Conservation (phyloP, 2,113 vertebrate genomes). For the Podiceps cristatus region DNA sequence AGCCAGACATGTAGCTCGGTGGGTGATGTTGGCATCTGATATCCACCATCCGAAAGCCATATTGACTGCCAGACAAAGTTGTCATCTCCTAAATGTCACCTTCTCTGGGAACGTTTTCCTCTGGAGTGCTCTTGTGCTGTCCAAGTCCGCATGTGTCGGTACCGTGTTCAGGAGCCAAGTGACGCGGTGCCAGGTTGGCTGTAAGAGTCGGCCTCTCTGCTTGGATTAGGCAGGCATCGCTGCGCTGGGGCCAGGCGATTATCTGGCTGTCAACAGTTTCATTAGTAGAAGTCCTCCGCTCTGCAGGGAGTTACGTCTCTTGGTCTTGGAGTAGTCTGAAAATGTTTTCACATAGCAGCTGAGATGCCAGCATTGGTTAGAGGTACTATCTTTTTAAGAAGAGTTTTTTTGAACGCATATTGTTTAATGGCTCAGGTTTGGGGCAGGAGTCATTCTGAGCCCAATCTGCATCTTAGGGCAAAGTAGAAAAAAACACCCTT, state of each 20-base stretch:
- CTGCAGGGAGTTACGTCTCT: accelerated
- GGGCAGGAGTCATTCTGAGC: background rate
- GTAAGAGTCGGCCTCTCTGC: background rate
- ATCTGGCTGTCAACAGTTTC: background rate
- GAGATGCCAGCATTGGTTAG: background rate
- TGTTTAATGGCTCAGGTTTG: background rate
- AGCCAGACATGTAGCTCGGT: background rate
- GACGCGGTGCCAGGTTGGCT: background rate
- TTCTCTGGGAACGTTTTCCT: background rate
- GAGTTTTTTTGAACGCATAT: background rate
- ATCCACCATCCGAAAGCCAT: background rate
- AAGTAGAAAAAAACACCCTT: background rate
- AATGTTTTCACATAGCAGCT: background rate
- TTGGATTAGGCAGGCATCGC: background rate
- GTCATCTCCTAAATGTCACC: background rate
- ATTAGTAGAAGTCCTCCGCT: background rate
- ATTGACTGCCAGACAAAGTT: background rate
- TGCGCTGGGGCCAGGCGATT: background rate
- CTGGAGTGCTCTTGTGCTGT: accelerated
- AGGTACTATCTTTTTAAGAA: background rate
- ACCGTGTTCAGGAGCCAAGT: background rate
- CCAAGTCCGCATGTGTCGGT: background rate
- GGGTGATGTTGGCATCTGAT: background rate
- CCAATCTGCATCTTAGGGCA: background rate
- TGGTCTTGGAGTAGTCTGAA: background rate